These are phyloP conservation scores for Eptesicus fuscus DNA, from an alignment of 2,113 vertebrate genomes.

Conservation along the genomic window DNA sequence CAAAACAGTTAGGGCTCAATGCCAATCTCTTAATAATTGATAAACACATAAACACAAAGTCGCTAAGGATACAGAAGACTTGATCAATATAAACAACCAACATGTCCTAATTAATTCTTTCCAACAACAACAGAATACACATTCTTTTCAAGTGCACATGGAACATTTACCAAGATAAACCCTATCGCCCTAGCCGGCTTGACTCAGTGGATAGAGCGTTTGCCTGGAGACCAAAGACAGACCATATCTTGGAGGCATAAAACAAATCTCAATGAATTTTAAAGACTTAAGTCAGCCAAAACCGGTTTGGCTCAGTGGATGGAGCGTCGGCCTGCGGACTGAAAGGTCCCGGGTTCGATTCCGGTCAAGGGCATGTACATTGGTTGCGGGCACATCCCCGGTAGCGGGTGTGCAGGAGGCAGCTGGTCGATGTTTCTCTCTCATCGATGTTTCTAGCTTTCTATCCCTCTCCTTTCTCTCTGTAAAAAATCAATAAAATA, in stretches of 20 bases:
- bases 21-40: background rate
- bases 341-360: no score
- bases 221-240: background rate
- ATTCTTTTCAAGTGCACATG: background rate
- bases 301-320: no score
- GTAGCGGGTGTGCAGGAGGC: no score
- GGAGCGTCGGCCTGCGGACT: no score
- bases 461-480: no score
- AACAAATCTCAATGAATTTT: background rate
- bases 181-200: background rate
- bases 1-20: background rate
- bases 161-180: background rate
- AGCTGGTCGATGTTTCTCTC: no score
- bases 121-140: background rate
- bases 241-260: background rate
- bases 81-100: background rate
- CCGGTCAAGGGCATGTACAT: no score
- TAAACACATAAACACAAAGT: background rate
- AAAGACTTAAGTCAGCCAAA: conserved; percentile 18
- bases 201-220: no score
- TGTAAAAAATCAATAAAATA: no score
- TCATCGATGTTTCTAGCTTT: no score
- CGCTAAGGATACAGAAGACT: background rate
- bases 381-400: no score
- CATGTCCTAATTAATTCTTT: background rate